Evolutionary conservation across 30 jellyfish, hydroid and myxozoan genomes (phyloP).

Genomic region (Catostylus mosaicus): DNA sequence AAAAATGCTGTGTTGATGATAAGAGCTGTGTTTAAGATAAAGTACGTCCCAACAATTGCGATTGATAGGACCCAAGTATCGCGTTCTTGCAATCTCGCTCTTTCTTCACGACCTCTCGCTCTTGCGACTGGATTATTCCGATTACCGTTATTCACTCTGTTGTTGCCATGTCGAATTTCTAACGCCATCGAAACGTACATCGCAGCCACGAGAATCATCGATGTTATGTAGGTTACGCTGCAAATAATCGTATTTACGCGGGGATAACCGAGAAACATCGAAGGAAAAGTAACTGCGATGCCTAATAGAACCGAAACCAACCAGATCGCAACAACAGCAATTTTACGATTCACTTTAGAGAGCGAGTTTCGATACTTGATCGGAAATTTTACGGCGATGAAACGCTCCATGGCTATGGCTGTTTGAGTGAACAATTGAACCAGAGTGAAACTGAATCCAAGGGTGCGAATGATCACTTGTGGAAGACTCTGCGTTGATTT

Average conservation of each 20-base stretch:
- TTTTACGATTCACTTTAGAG: constrained; percentile 1
- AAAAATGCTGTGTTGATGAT: constrained; percentile 2
- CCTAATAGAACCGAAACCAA: not conserved
- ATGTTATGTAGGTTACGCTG: not conserved
- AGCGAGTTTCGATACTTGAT: not conserved
- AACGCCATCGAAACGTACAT: not conserved
- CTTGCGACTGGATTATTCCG: not conserved
- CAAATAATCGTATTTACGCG: not conserved
- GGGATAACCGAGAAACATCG: constrained; percentile 9
- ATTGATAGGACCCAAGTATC: not conserved
- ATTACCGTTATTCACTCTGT: not conserved
- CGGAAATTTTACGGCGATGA: constrained; percentile 9
- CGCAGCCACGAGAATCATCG: constrained; percentile 1
- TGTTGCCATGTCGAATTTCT: not conserved
- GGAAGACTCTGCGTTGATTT: not conserved
- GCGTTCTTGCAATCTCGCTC: not conserved
- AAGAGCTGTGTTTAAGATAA: constrained; percentile 10
- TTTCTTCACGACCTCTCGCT: not conserved
- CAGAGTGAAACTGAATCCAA: not conserved
- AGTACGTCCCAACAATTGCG: constrained; percentile 18
- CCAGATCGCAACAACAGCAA: not conserved
- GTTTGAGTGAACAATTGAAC: constrained; percentile 12
- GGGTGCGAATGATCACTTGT: not conserved
- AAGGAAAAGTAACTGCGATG: constrained; percentile 6
- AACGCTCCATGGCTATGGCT: constrained; percentile 22